Evolutionary conservation across 2,888 invertebrate genomes (phyloP).

Genomic region (Hirtodrosophila histrioides): DNA sequence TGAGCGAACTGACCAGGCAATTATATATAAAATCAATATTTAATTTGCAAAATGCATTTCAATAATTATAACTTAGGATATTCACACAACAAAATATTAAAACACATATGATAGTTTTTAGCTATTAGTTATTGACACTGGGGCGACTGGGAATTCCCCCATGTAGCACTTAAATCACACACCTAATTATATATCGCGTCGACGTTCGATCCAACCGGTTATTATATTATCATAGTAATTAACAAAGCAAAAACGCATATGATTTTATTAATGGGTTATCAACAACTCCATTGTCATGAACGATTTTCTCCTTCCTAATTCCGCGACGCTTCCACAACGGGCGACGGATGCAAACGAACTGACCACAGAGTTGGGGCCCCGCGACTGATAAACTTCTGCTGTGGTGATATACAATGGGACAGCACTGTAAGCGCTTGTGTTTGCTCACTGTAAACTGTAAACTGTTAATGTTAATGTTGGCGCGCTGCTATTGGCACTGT

Average conservation of each 20-base stretch:
- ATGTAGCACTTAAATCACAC: constrained; percentile 7
- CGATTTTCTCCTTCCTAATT: constrained; percentile 9
- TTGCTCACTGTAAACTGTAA: neutral
- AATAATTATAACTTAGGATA: neutral
- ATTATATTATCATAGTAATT: constrained; percentile 48
- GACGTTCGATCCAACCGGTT: constrained; percentile 44
- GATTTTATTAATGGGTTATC: constrained; percentile 45
- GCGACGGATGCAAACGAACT: constrained; percentile 38
- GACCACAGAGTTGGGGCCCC: constrained; percentile 18
- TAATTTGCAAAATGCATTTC: constrained; percentile 11
- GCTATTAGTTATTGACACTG: neutral
- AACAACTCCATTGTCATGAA: constrained; percentile 22
- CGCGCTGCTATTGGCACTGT: constrained; percentile 11
- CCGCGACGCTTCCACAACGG: constrained; percentile 21
- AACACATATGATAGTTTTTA: constrained; percentile 1
- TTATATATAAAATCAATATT: constrained; percentile 3
- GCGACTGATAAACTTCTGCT: constrained; percentile 19
- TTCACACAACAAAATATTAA: constrained; percentile 5
- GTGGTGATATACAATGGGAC: neutral
- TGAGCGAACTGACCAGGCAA: no score
- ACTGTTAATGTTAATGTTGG: constrained; percentile 4
- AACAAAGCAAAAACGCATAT: constrained; percentile 37
- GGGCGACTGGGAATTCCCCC: constrained; percentile 33
- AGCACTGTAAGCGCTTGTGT: constrained; percentile 13
- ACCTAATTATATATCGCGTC: constrained; percentile 10